phyloP scores from a whole-genome alignment of 1,140 invertebrate species.

The Globodera ellingtonae region DNA sequence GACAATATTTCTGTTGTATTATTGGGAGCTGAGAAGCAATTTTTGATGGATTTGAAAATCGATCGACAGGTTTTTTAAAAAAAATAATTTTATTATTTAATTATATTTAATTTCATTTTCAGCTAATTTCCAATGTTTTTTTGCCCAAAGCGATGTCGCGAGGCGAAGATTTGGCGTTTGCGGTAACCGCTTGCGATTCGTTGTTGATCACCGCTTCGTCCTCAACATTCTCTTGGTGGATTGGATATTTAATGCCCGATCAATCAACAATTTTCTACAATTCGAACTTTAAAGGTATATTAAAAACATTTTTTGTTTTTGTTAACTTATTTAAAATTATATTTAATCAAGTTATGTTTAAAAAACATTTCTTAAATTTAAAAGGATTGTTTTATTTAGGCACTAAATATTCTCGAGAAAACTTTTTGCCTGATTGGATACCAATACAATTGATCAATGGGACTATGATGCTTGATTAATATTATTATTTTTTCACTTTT shows the following conservation, averaged over 20 bases:
- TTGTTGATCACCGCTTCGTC: slow-evolving; percentile 27
- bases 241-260: slow-evolving; percentile 31
- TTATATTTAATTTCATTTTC: neutral
- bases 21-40: slow-evolving; percentile 7
- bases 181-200: slow-evolving; percentile 27
- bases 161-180: slow-evolving; percentile 35
- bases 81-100: neutral
- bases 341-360: neutral
- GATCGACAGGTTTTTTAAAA: neutral
- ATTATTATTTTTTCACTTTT: no score
- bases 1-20: slow-evolving; percentile 10
- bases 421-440: slow-evolving; percentile 15
- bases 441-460: neutral
- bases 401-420: neutral
- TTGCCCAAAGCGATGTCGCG: slow-evolving; percentile 25
- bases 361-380: neutral
- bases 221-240: slow-evolving; percentile 46
- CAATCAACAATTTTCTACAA: neutral
- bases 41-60: slow-evolving; percentile 13
- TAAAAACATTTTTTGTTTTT: neutral
- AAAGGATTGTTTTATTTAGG: neutral
- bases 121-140: slow-evolving; percentile 11
- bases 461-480: neutral
- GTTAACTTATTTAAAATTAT: neutral
- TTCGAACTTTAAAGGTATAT: neutral